Evolutionary conservation across 64 coral and sea anemone species (phyloP).

Genomic region (Trachythela sp.): DNA sequence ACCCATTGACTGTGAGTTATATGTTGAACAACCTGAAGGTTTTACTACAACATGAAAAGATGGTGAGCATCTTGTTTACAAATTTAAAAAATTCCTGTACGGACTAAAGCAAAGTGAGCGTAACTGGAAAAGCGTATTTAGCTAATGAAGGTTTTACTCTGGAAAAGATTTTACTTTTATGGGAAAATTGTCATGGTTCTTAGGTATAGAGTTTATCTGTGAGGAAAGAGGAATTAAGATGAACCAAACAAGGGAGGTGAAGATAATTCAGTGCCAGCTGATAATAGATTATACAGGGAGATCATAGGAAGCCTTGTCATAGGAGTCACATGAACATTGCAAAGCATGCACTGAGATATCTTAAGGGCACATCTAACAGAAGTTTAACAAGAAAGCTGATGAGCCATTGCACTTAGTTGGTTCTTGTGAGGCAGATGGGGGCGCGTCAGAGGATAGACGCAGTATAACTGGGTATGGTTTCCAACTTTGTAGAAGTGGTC

Average conservation of each 20-base stretch:
- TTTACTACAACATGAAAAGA: no score
- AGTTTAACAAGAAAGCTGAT: no score
- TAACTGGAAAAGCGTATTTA: neutral
- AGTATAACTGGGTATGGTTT: no score
- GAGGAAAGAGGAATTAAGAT: neutral
- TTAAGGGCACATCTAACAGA: neutral
- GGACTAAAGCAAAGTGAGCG: neutral
- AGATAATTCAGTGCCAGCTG: neutral
- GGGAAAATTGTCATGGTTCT: neutral
- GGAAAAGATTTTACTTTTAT: neutral
- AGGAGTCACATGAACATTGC: neutral
- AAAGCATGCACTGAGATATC: neutral
- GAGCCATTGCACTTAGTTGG: no score
- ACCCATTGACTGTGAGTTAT: no score
- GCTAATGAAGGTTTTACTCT: neutral
- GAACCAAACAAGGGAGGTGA: neutral
- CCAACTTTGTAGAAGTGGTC: no score
- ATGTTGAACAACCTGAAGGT: no score
- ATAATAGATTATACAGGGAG: constrained; percentile 30
- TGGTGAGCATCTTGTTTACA: no score
- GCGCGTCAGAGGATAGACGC: no score
- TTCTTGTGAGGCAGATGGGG: no score
- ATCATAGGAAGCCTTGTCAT: constrained; percentile 27
- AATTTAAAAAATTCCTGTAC: no score
- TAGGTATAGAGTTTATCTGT: neutral